Base-by-base conservation (phyloP, 2,113 vertebrate genomes). In the Tychaedon coryphoeus region DNA sequence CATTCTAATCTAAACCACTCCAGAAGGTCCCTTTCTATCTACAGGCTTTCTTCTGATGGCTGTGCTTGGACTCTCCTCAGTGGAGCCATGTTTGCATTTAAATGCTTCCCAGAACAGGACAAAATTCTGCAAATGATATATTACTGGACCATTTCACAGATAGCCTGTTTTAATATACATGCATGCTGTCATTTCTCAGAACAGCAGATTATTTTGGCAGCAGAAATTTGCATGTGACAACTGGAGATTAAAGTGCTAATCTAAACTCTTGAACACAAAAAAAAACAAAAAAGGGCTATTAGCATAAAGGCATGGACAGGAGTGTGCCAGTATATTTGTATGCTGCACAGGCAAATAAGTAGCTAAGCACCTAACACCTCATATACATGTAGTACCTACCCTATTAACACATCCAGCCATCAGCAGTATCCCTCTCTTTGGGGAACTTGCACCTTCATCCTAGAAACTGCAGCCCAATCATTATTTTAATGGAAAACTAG, bases 371-470 rank as follows among this genome's bases (percentile, higher is more conserved):
- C 69, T 89, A 74, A 58, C 83, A 96, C 56, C 77, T 96, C 83
- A 58, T 88, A 92, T 95, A 72, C 12, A 54, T n/a, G 54, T 47
- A 92, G 86, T 54, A 65, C 18, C 51, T 36, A 50, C 31, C 51
- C 86, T 95, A 75, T 93, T 93, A 96, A 91, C 78, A 94, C 70
- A 88, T 85, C n/a, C 73, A 79, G 58, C 54, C 81, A 90, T 71
- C n/a, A 81, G 51, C 62, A 88, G 51, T 17, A 88, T 31, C 28
- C 53, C 69, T 67, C 23, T 53, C 54, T 53, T 90, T 15, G 15
- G 48, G 74, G 66, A 93, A 69, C 36, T 65, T 69, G 50, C 47
- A 67, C 70, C 42, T 96, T 83, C 43, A 28, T 90, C 83, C 28
- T 93, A 28, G 54, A 76, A 91, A 75, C 6, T 17, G 31, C 23